Base-by-base conservation (phyloP, 2,888 invertebrate genomes). In the Xanthia icteritia region DNA sequence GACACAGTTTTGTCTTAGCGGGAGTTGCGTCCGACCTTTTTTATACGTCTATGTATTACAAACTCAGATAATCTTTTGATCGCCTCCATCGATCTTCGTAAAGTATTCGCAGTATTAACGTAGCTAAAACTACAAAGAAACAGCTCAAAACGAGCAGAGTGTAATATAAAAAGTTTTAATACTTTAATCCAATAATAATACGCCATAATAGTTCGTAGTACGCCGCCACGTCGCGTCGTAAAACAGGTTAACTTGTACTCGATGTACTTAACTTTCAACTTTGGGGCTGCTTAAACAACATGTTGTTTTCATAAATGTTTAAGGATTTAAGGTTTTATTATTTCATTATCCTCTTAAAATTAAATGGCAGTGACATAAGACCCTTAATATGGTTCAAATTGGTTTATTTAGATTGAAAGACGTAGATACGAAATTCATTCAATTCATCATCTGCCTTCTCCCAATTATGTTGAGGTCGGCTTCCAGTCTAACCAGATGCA, bases 161-260 rank as follows among this genome's bases (percentile, higher is more conserved):
- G 42, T 54, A 65, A 45, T 66, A 70, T 51, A 67, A 70, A 66
- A 63, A 78, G 66, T 83, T 83, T 77, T 83, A 54, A 64, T 78
- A 71, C 66, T 83, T 77, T 78, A 81, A 83, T 83, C 70, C 69
- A 61, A 66, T 78, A 83, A 81, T 67, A 71, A 83, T 82, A 83
- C 27, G 61, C 27, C 58, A n/a, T 67, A 70, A 75, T 70, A 70
- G 83, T 80, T 65, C 23, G 42, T 64, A 76, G 58, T 76, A 82
- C 77, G 67, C 82, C 61, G 45, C 45, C 54, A 71, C 72, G 72
- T 61, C 60, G 78, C 42, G 31, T 81, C 71, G 51, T 81, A 65
- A 84, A 81, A 65, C 80, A 72, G 39, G 72, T 65, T 84, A 73
- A 84, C 79, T 84, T 65, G n/a, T n/a, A n/a, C n/a, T n/a, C n/a